Percentiles rank a stretch among this genome's conserved stretches.
Conservation (phyloP, 2,888 invertebrate genomes). For the Sesia bembeciformis region DNA sequence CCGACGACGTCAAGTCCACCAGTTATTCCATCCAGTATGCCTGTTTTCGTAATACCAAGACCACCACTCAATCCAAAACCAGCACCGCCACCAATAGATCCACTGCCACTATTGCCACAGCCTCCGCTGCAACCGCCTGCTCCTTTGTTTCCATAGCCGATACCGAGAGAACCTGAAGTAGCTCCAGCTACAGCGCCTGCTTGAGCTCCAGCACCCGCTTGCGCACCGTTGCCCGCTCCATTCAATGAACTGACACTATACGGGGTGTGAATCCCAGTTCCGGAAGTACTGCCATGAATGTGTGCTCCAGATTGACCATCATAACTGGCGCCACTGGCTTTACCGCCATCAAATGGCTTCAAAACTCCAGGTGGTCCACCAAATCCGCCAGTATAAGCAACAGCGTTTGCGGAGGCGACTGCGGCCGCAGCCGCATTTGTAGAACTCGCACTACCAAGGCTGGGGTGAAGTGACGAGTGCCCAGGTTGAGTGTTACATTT, state of each 20-base stretch:
- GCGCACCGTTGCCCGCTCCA: constrained; percentile 9
- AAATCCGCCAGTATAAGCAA: constrained; percentile 53
- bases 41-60: constrained; percentile 1
- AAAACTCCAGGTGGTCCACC: constrained; percentile 60
- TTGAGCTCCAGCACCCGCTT: constrained; percentile 20
- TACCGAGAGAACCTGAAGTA: constrained; percentile 19
- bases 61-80: constrained; percentile 11
- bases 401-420: constrained; percentile 29
- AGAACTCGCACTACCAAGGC: neutral
- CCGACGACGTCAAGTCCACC: constrained; percentile 16
- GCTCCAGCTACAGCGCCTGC: constrained; percentile 29
- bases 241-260: constrained; percentile 1
- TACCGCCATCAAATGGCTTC: constrained; percentile 42
- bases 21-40: constrained; percentile 11
- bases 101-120: constrained; percentile 22
- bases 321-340: constrained; percentile 15
- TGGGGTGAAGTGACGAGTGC: neutral
- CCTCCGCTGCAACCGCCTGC: constrained; percentile 29
- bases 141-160: constrained; percentile 14
- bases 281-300: neutral
- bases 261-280: neutral
- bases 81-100: constrained; percentile 6
- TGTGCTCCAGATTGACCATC: neutral
- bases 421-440: constrained; percentile 3
- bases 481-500: neutral